Base-by-base conservation (phyloP, 2,113 vertebrate species). In the Datnioides undecimradiatus region DNA sequence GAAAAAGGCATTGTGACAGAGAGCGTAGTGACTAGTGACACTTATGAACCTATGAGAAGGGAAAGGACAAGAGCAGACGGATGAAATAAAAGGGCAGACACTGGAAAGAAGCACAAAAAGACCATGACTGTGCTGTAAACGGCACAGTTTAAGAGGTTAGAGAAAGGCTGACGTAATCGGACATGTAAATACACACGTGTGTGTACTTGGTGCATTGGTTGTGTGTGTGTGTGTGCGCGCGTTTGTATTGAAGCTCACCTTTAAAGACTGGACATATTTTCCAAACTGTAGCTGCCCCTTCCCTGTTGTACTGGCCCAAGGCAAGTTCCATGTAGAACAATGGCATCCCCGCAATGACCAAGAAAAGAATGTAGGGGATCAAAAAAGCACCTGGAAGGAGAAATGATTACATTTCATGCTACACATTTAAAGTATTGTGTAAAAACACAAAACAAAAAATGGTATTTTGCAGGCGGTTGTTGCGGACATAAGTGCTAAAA, bases 281-380 rank as follows among this genome's bases (percentile, higher is more conserved):
- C 98, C 98, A 99, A 43, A 99, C 96, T 0, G 97, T 99, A 67
- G 97, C 98, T 46, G 98, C 98, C 12, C 98, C 98, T 92, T 99
- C 96, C 85, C 98, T 93, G 91, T 99, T 99, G 86, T 96, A 99
- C 83, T 99, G 98, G 78, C 98, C 98, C 92, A 99, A 91, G 45
- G 98, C 98, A 81, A 99, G 93, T 90, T 99, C 98, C 98, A 99
- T 99, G 86, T 99, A 99, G 93, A 99, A 99, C 66, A 99, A 91
- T 10, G 98, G 98, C 98, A 99, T 99, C 82, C 98, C 98, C 57
- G 98, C 98, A 57, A 99, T 99, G 81, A 99, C 95, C 91, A 99
- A 90, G 92, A 99, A 99, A 52, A 98, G 95, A 31, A 96, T 95
- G 77, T 99, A 99, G 0, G 98, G 98, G 91, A 99, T 99, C 92